phyloP scores from a whole-genome alignment of 2,888 invertebrate species.

The Drosophila borborema region DNA sequence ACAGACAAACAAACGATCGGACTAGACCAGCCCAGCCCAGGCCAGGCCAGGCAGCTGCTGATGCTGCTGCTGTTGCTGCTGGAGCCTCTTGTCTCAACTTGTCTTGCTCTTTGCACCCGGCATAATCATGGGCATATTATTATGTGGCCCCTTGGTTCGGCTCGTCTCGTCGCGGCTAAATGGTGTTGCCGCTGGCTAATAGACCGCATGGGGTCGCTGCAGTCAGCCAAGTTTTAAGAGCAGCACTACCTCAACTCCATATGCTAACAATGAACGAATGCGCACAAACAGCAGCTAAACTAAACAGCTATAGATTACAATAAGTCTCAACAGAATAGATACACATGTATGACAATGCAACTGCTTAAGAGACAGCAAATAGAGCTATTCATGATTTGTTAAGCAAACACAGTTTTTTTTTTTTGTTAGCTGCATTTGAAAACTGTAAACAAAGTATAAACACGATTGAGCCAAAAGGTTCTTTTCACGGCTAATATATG shows the following conservation, averaged over 20 bases:
- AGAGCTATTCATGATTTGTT: slow-evolving; percentile 23
- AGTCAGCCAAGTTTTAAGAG: slow-evolving; percentile 15
- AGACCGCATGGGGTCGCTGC: slow-evolving; percentile 64
- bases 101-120: slow-evolving; percentile 63
- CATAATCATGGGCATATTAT: slow-evolving; percentile 74
- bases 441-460: slow-evolving; percentile 15
- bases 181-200: slow-evolving; percentile 71
- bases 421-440: neutral
- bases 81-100: slow-evolving; percentile 7
- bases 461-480: neutral
- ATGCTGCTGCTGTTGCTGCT: neutral
- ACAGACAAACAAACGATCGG: slow-evolving; percentile 51
- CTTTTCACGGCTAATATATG: neutral
- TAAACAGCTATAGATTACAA: slow-evolving; percentile 17
- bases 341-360: slow-evolving; percentile 8
- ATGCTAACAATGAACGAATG: slow-evolving; percentile 19
- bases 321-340: neutral
- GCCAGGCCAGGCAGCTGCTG: neutral
- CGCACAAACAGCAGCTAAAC: slow-evolving; percentile 16
- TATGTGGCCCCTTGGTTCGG: slow-evolving; percentile 44
- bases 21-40: slow-evolving; percentile 13
- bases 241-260: slow-evolving; percentile 16
- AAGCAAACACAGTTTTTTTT: slow-evolving; percentile 1
- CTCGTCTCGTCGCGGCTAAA: slow-evolving; percentile 49
- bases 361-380: slow-evolving; percentile 8